Base-by-base conservation (phyloP, 2,888 invertebrate genomes). In the Myopa tessellatipennis region DNA sequence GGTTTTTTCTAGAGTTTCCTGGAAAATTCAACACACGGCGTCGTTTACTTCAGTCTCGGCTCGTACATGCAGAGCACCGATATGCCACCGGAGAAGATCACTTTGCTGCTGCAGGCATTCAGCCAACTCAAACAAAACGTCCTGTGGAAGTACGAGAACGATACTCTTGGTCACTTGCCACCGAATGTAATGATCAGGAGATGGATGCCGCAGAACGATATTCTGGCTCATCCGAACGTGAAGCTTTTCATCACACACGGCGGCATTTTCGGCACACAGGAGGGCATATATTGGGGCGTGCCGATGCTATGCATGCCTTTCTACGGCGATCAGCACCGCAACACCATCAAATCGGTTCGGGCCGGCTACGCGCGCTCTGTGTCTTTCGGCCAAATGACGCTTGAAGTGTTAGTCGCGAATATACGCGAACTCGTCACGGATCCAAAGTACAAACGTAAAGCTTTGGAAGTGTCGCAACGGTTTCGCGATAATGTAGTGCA, bases 161-260 rank as follows among this genome's bases (percentile, higher is more conserved):
- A 85, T 5, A 85, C 85, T 0, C 81, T 90, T 16, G 85, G 87
- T 3, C 84, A 89, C 61, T 78, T 90, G 71, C 90, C 91, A 0
- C 3, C 84, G 2, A 91, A 91, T 83, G 87, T 92, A 0, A 87
- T 90, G 83, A 85, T 91, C 3, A 82, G 85, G 55, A 90, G 90
- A 81, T 92, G 91, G 91, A 85, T 91, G 81, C 91, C 91, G 1
- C 92, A 92, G 84, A 90, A 89, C 77, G 91, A 91, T 79, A 88
- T 92, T 69, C 78, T 89, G 80, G 90, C 89, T 3, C 90, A 90
- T 83, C 85, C 85, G 0, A 90, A 90, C 82, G 83, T 90, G 0
- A 87, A 88, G 68, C 77, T 90, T 0, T 90, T 90, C 80, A 90
- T 90, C 34, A 88, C 90, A 3, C 90, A 90, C 78, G 90, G 90